Percentiles rank a stretch among this genome's conserved stretches.
Conservation (phyloP, 2,113 vertebrate species). For the Pluvianellus socialis region DNA sequence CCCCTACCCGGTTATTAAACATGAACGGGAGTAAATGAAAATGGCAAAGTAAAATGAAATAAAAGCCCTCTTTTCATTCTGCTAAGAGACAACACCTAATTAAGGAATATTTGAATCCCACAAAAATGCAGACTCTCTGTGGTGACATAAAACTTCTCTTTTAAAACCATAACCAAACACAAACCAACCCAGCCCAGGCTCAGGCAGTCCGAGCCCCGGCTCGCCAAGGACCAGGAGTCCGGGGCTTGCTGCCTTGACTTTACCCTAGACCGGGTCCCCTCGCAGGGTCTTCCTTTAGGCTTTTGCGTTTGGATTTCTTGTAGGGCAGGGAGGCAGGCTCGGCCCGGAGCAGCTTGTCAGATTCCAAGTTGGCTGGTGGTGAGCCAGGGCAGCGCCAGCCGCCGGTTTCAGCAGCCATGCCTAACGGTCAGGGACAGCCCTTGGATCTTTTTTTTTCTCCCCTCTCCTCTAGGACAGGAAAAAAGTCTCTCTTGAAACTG, state of each 20-base stretch:
- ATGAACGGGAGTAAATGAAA: slow-evolving; percentile 69
- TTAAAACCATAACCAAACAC: slow-evolving; percentile 39
- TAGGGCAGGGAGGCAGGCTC: neutral
- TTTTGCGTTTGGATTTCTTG: neutral
- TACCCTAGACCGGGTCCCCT: neutral
- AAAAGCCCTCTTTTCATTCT: slow-evolving; percentile 64
- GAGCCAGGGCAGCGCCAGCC: neutral
- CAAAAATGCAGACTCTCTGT: slow-evolving; percentile 66
- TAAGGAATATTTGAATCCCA: slow-evolving; percentile 75
- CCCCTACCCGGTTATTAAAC: slow-evolving; percentile 74
- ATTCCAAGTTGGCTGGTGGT: neutral
- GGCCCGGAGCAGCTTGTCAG: slow-evolving; percentile 4
- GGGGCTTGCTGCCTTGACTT: neutral
- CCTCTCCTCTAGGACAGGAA: neutral
- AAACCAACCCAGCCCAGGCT: neutral
- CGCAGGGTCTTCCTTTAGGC: neutral
- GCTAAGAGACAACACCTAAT: slow-evolving; percentile 73
- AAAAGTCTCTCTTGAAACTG: neutral
- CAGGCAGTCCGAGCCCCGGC: accelerated
- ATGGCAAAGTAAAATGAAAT: slow-evolving; percentile 68
- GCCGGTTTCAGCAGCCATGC: neutral
- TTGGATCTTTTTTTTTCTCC: neutral
- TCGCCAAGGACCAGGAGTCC: neutral
- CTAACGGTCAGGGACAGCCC: neutral
- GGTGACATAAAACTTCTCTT: slow-evolving; percentile 54